Evolutionary conservation across 2,113 vertebrate species (phyloP).

Genomic region (Amphilophus citrinellus): DNA sequence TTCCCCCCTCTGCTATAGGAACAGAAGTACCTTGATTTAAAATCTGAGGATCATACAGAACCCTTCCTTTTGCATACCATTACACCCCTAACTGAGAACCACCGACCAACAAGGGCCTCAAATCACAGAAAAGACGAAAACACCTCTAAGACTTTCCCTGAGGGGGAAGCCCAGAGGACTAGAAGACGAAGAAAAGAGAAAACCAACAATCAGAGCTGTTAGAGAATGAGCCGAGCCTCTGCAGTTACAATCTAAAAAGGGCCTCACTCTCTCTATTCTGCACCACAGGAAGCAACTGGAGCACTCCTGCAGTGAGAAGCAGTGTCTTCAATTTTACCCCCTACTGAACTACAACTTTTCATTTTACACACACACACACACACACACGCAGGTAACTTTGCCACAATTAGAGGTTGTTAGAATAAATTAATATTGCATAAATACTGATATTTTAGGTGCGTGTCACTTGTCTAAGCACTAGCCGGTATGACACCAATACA

Average conservation of each 20-base stretch:
- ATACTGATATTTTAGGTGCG: background rate
- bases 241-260: background rate
- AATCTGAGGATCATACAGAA: background rate
- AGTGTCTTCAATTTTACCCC: background rate
- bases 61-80: background rate
- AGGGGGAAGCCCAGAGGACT: background rate
- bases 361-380: too few species aligned
- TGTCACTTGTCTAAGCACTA: background rate
- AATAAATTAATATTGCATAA: background rate
- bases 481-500: background rate
- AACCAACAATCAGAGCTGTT: slow-evolving; percentile 12
- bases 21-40: too few species aligned
- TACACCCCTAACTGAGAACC: background rate
- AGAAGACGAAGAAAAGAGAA: background rate
- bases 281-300: slow-evolving; percentile 16
- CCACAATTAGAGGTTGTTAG: background rate
- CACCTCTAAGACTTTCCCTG: background rate
- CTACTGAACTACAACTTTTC: background rate
- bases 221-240: background rate
- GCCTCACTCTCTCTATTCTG: background rate
- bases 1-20: background rate
- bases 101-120: background rate
- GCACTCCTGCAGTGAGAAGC: slow-evolving; percentile 3
- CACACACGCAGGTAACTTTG: background rate
- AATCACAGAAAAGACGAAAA: background rate